Conservation (phyloP, 2,797 vertebrate genomes). For the Sylvia borin region DNA sequence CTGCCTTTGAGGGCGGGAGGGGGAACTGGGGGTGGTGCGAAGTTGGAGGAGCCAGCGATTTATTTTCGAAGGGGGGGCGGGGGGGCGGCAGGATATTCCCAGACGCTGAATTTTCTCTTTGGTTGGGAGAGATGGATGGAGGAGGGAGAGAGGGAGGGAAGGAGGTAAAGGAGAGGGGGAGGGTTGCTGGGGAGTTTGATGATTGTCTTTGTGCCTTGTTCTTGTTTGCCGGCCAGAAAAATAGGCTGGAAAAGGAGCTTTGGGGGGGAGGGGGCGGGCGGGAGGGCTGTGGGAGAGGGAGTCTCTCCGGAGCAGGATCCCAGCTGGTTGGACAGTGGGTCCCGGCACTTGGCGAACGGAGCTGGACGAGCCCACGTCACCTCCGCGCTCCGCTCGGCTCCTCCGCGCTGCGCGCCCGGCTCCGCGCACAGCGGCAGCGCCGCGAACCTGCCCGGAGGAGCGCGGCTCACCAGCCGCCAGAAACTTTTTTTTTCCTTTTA, state of each 20-base stretch:
- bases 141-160: background rate
- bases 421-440: constrained; percentile 15
- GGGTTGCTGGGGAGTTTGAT: constrained; percentile 7
- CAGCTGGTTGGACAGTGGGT: constrained; percentile 67
- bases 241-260: constrained; percentile 35
- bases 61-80: background rate
- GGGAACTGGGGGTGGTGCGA: background rate
- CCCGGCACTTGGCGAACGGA: constrained; percentile 62
- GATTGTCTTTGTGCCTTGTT: constrained; percentile 41
- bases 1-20: background rate
- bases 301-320: constrained; percentile 57
- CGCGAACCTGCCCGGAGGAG: constrained; percentile 14
- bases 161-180: constrained; percentile 13
- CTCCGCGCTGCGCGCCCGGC: constrained; percentile 30
- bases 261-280: constrained; percentile 38
- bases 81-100: constrained; percentile 20
- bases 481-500: background rate
- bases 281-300: constrained; percentile 49
- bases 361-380: constrained; percentile 71
- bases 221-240: constrained; percentile 60
- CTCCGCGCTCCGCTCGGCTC: constrained; percentile 43
- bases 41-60: background rate
- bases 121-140: constrained; percentile 54
- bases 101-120: constrained; percentile 13
- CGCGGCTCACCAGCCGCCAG: background rate